These are phyloP conservation scores for Anhinga anhinga DNA, from an alignment of 2,113 vertebrate species.

Conservation along the genomic window DNA sequence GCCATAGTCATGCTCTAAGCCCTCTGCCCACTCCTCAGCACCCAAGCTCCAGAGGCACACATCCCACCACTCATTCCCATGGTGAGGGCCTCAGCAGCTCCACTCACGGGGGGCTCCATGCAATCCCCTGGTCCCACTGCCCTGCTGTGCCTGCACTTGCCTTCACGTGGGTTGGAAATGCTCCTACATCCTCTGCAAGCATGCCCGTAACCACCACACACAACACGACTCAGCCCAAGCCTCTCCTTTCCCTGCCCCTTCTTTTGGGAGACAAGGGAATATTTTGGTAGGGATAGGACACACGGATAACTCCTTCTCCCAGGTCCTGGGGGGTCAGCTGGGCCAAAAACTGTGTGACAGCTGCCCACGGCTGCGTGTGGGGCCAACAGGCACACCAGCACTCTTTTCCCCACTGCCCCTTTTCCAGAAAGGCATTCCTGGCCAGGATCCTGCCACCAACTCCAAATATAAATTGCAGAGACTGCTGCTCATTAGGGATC, in stretches of 20 bases:
- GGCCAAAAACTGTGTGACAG: fast-evolving
- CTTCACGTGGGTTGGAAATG: background rate
- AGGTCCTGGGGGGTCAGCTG: background rate
- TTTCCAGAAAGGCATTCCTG: background rate
- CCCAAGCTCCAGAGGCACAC: background rate
- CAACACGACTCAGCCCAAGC: fast-evolving
- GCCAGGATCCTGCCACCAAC: background rate
- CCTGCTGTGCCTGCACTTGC: background rate
- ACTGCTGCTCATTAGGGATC: background rate
- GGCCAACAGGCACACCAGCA: background rate
- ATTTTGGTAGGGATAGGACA: background rate
- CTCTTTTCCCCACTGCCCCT: background rate
- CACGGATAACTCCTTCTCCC: background rate
- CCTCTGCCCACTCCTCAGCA: background rate
- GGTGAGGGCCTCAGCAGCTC: background rate
- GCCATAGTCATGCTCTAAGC: background rate
- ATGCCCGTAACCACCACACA: fast-evolving
- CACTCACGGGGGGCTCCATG: fast-evolving
- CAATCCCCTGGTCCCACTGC: background rate
- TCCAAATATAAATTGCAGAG: background rate
- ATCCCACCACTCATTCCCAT: too few relatives aligned
- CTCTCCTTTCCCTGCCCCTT: background rate
- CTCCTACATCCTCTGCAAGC: background rate
- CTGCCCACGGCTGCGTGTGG: background rate
- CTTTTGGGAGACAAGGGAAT: background rate